A percentile compares a stretch with the other conserved stretches of the same genome.
phyloP scores from a whole-genome alignment of 2,797 vertebrate genomes.

The Delichon dasypus region DNA sequence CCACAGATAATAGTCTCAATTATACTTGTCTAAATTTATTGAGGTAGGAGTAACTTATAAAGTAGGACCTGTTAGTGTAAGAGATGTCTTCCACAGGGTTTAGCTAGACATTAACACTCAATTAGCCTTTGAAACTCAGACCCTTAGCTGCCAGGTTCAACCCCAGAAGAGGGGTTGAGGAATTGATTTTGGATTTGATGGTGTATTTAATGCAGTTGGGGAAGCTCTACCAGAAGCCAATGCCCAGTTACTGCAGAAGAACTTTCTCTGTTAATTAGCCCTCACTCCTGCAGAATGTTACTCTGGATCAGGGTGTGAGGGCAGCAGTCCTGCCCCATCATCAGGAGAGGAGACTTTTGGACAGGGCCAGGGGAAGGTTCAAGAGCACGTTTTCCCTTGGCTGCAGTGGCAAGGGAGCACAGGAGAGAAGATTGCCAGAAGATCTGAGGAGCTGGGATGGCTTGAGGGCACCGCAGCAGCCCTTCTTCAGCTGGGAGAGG shows the following conservation, averaged over 20 bases:
- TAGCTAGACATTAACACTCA: constrained; percentile 47
- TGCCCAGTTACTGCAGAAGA: not conserved
- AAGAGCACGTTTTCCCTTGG: not conserved
- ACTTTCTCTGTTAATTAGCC: not conserved
- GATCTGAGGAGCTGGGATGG: not conserved
- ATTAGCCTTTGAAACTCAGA: constrained; percentile 53
- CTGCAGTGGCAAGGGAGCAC: not conserved
- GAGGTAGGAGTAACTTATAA: constrained; percentile 49
- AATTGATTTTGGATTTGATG: constrained; percentile 31
- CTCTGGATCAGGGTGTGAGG: not conserved
- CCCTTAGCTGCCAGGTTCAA: not conserved
- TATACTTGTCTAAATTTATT: constrained; percentile 61
- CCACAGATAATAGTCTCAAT: constrained; percentile 60
- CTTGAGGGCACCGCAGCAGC: not conserved
- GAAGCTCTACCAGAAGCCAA: not conserved
- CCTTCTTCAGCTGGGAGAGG: not conserved
- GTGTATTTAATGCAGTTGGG: not conserved
- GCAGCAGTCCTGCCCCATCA: not conserved
- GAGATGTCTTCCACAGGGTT: constrained; percentile 46
- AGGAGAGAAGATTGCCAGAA: not conserved
- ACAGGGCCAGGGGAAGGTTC: not conserved
- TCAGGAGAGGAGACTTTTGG: not conserved
- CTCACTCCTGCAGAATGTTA: not conserved
- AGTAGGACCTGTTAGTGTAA: constrained; percentile 20
- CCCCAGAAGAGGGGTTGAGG: not conserved